Evolutionary conservation across 1,140 invertebrate genomes (phyloP), one percentile per base, ranked within the genome.

Genomic region (Papilio helenus): DNA sequence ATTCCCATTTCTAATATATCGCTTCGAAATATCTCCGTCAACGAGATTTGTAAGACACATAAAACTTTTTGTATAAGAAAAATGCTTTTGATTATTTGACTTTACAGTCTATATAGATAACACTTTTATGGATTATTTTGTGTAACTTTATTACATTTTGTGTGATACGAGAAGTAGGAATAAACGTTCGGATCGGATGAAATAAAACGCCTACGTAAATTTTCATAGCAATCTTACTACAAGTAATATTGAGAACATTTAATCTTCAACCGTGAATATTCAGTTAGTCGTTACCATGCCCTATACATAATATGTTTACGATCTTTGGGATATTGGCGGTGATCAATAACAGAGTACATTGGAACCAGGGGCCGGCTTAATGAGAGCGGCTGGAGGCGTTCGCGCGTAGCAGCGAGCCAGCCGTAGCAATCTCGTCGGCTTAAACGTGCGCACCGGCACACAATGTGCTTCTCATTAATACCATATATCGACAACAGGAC

Each of bases 301-400:
- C 46, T 76, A 55, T 76, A 8, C 16, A 20, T 76, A 76, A 39
- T 81, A 81, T 85, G 72, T 81, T 82, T 80, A 81, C 82, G 79
- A 84, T 82, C 83, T 84, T 81, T 82, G 80, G 82, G 76, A 87
- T 88, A 89, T 89, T 79, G 87, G 77, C 72, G 81, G 84, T 89
- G 89, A 90, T 92, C 89, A 87, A 93, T 92, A 91, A 87, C 84
- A 65, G 80, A 83, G 85, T 81, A 79, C 84, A 79, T 82, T 82
- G 74, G 81, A 82, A 87, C 83, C 82, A 86, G 86, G 90, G 86
- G 87, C 82, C 79, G 83, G 58, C 82, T 86, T 92, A 93, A 93
- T 93, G 92, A 93, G 90, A 90, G 78, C 89, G 87, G 84, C 86
- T 85, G 81, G 81, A 90, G 85, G 92, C 92, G 90, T 89, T 92